phyloP scores from a whole-genome alignment of 2,113 vertebrate species.

The Leucoraja erinaceus region DNA sequence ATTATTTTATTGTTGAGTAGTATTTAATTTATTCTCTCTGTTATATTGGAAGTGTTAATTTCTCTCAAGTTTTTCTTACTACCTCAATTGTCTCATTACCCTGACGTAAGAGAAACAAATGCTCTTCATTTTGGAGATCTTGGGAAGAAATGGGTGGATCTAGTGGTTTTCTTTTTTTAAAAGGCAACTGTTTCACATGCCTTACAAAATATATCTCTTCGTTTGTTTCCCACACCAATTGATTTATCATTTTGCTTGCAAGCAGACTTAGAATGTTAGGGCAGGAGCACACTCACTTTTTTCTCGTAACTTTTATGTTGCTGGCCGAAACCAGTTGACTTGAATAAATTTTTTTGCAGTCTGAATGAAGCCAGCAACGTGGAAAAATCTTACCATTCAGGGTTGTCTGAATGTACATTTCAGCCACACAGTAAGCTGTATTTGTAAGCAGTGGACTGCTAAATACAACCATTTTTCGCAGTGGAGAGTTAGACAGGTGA shows the following conservation, averaged over 20 bases:
- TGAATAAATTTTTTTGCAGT: conserved; percentile 86
- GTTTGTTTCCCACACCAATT: conserved; percentile 71
- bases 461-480: conserved; percentile 97
- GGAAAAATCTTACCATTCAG: conserved; percentile 99
- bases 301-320: conserved; percentile 74
- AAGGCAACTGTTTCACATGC: conserved; percentile 74
- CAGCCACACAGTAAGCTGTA: conserved; percentile 91
- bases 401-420: conserved; percentile 96
- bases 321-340: conserved; percentile 81
- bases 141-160: conserved; percentile 53
- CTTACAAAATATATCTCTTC: conserved; percentile 58
- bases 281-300: conserved; percentile 72
- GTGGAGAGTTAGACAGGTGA: conserved; percentile 95
- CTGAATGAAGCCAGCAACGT: conserved; percentile 99
- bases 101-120: not conserved
- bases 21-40: not conserved
- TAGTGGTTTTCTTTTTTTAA: conserved; percentile 46
- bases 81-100: not conserved
- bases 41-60: not conserved
- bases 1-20: conserved; percentile 1
- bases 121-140: not conserved
- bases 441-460: conserved; percentile 98
- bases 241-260: conserved; percentile 84
- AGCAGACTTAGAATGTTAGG: conserved; percentile 75
- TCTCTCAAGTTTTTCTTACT: not conserved